Base-by-base conservation (phyloP, 2,113 vertebrate species). In the Pseudolaguvia tuberculata region DNA sequence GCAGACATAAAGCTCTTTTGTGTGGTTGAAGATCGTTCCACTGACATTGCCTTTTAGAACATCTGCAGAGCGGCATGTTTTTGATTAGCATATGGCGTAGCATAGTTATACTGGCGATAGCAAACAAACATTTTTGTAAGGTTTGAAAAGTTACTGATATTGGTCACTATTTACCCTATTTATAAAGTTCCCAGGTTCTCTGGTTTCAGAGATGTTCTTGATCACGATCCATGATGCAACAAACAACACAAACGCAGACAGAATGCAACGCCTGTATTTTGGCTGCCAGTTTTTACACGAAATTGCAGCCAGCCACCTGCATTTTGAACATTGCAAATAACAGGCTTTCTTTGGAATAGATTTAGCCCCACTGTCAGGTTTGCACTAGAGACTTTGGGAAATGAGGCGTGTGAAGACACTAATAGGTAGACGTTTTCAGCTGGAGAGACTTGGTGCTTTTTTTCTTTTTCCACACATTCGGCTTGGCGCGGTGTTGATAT, bases 301-400 rank as follows among this genome's bases (percentile, higher is more conserved):
- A 77, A 82, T 69, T 74, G 76, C 76, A 71, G 39, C 76, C 78
- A 63, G 75, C 80, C 70, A 72, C 68, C 76, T 76, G 75, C 75
- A 80, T 78, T 78, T 72, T 81, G 76, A 84, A 77, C 80, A 82
- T 77, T 77, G 72, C 70, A 84, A 84, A 84, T 84, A 84, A 82
- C 73, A 76, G 82, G 80, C n/a, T 78, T 72, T 78, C 53, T 50
- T 29, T 56, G 35, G 78, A 70, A 77, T 78, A 57, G 76, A 82
- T 80, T 77, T 78, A 79, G 73, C 76, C 66, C 15, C 67, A 72
- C 77, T 79, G 79, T 75, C 79, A 83, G 76, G 51, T 79, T 66
- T 75, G 76, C 72, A 78, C 76, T 48, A 57, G 48, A 57, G 56
- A 65, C 74, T 53, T 66, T 78, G 78, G 75, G 73, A 82, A 80